Conservation (phyloP, 2,888 invertebrate species). For the Acronicta psi region DNA sequence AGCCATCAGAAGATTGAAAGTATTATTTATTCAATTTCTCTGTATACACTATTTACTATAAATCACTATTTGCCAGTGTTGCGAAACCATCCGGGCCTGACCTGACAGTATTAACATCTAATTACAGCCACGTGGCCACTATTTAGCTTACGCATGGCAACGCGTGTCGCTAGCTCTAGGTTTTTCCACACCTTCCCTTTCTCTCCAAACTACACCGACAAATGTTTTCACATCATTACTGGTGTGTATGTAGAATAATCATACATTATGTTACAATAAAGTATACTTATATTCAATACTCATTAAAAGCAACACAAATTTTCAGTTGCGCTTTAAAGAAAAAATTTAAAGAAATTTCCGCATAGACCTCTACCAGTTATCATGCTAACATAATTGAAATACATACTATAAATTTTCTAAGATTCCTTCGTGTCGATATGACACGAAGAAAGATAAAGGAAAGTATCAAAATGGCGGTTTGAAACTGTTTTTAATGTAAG, state of each 20-base stretch:
- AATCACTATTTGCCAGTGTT: background rate
- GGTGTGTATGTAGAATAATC: constrained; percentile 5
- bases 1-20: no score
- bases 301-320: background rate
- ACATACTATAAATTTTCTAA: no score
- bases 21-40: no score
- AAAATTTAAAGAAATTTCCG: no score
- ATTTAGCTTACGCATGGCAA: background rate
- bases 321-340: no score
- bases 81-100: constrained; percentile 8
- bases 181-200: constrained; percentile 16
- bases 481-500: background rate
- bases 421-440: no score
- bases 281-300: background rate
- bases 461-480: background rate
- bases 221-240: constrained; percentile 17
- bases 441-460: background rate
- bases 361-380: no score
- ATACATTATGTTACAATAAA: background rate
- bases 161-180: constrained; percentile 6
- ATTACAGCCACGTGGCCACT: constrained; percentile 1
- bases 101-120: background rate
- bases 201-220: constrained; percentile 2
- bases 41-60: no score
- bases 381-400: background rate